phyloP scores from a whole-genome alignment of 2,113 vertebrate species.

The Phainopepla nitens region DNA sequence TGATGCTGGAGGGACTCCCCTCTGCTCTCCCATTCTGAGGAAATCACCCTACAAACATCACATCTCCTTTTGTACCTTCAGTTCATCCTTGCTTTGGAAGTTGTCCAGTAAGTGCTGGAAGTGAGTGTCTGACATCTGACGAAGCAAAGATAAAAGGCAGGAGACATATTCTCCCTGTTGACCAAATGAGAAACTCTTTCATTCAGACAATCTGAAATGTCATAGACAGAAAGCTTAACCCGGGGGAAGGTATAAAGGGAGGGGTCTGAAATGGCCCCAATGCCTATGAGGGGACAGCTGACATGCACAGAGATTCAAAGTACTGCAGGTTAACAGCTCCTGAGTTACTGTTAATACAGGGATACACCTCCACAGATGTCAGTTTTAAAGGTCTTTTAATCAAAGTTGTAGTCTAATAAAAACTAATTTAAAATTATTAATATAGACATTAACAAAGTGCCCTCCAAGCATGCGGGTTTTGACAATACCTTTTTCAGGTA shows the following conservation, averaged over 20 bases:
- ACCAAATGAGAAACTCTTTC: constrained; percentile 58
- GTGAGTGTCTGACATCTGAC: constrained; percentile 96
- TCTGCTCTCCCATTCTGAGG: not conserved
- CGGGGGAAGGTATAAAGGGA: constrained; percentile 63
- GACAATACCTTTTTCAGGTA: not conserved
- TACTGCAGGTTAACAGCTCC: not conserved
- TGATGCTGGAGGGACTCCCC: not conserved
- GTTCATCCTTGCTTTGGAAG: constrained; percentile 97
- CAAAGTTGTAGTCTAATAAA: not conserved
- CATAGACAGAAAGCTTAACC: not conserved
- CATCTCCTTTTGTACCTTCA: constrained; percentile 81
- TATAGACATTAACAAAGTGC: not conserved
- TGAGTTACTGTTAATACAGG: not conserved
- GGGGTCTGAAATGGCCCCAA: constrained; percentile 74
- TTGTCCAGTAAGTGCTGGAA: constrained; percentile 94
- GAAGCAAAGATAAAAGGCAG: constrained; percentile 94
- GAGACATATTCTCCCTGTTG: constrained; percentile 96
- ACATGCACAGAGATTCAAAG: constrained; percentile 31
- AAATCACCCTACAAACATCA: not conserved
- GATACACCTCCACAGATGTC: not conserved
- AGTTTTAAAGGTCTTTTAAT: not conserved
- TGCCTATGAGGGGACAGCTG: constrained; percentile 64
- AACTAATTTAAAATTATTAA: not conserved
- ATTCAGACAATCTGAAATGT: not conserved
- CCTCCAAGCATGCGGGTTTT: not conserved